Percentiles rank a stretch among this genome's conserved stretches.
Evolutionary conservation across 2,113 vertebrate species (phyloP).

Genomic region (Grammomys dolichurus): DNA sequence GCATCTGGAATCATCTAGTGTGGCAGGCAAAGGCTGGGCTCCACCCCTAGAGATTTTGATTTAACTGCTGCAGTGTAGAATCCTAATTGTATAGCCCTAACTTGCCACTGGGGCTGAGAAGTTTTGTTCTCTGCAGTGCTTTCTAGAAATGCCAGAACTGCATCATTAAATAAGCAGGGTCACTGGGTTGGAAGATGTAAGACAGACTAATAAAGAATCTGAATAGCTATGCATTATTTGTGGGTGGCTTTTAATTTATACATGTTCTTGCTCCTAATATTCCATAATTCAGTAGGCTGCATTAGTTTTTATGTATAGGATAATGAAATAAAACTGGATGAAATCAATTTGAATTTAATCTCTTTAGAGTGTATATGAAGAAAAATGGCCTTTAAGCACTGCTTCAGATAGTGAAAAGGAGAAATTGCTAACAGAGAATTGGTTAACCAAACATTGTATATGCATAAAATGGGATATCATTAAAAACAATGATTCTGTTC

Average conservation of each 20-base stretch:
- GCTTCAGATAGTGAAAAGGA: constrained; percentile 35
- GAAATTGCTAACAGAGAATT: neutral
- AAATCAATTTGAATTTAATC: constrained; percentile 60
- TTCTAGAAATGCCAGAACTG: constrained; percentile 6
- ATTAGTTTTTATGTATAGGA: constrained; percentile 15
- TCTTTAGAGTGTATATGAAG: neutral
- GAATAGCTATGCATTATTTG: neutral
- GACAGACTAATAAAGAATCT: constrained; percentile 40
- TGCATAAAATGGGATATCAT: neutral
- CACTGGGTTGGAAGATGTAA: neutral
- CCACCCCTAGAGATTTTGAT: neutral
- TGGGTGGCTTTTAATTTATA: constrained; percentile 14
- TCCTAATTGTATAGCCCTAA: constrained; percentile 17
- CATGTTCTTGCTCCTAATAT: neutral
- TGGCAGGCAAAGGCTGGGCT: neutral
- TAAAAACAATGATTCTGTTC: constrained; percentile 16
- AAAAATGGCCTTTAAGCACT: neutral
- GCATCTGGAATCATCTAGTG: neutral
- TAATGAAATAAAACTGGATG: constrained; percentile 38
- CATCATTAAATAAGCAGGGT: neutral
- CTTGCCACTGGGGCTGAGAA: neutral
- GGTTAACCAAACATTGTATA: constrained; percentile 27
- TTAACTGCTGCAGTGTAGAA: neutral
- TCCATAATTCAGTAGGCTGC: constrained; percentile 21
- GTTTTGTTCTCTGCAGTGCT: neutral